Conservation (phyloP, 2,797 vertebrate genomes). For the Sebastes taczanowskii region DNA sequence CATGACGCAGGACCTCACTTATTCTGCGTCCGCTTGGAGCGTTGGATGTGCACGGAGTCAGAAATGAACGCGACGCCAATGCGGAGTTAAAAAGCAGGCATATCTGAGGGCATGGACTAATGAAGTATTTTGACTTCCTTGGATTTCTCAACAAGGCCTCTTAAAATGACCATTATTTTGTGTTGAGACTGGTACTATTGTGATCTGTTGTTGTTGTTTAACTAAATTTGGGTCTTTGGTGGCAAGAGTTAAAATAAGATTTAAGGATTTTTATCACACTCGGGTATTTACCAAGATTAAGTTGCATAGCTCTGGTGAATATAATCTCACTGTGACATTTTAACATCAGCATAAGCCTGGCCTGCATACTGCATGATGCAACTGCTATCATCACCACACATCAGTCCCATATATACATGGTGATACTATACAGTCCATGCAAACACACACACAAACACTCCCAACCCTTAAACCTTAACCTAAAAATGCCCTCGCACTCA, state of each 20-base stretch:
- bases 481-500: not conserved
- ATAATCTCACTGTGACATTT: too few species aligned
- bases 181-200: not conserved
- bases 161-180: not conserved
- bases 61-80: too few species aligned
- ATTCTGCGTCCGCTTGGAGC: too few species aligned
- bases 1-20: too few species aligned
- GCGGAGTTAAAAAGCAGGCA: too few species aligned
- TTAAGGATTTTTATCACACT: not conserved
- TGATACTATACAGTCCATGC: not conserved
- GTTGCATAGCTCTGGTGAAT: not conserved
- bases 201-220: not conserved
- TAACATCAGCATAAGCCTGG: too few species aligned
- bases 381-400: not conserved
- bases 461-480: not conserved
- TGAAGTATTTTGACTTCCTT: not conserved
- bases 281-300: not conserved
- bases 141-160: too few species aligned
- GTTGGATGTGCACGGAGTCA: too few species aligned
- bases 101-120: not conserved
- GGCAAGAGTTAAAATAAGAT: not conserved
- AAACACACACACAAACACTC: not conserved
- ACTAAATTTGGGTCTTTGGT: not conserved
- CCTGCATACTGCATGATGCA: not conserved
- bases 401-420: not conserved